Evolutionary conservation across 2,888 invertebrate species (phyloP), one percentile per base, ranked within the genome.

Genomic region (Lymantria dispar): DNA sequence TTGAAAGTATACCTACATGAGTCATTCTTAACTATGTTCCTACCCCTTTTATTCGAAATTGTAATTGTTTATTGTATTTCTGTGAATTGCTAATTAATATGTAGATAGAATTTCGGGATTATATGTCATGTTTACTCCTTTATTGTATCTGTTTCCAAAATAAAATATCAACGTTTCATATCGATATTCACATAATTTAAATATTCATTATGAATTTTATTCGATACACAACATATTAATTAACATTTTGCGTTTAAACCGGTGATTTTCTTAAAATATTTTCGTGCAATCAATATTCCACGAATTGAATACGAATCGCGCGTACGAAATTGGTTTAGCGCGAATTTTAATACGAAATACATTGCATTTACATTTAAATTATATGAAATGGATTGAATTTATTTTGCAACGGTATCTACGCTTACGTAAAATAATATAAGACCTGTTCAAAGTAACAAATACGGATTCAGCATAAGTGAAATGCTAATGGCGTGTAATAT

Each of bases 161-260:
- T 55, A 42, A n/a, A 12, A 42, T 60, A 60, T 62, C 59, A 50
- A 52, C 45, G 45, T 47, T 49, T 45, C 30, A 22, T 11, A 53
- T 52, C 54, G 50, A 64, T 44, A 53, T 52, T 48, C 56, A 62
- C 37, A 68, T 64, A 61, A 49, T 58, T 58, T 58, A 50, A 48
- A 40, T 52, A 52, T 64, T 61, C 51, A 55, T 64, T 64, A 52
- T 56, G 52, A 13, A 56, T 49, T 64, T 68, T 68, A 68, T 64
- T 45, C 44, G 49, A 47, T 47, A 50, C 44, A 50, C 53, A 66
- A 66, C 55, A 52, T 41, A 39, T 48, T 58, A 62, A 62, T 62
- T 58, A 62, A 54, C 46, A 43, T 62, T 43, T 47, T 29, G 58
- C 45, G 56, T 33, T 56, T 33, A 33, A 10, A 33, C 8, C 33